Conservation (phyloP, 2,888 invertebrate species). For the Diabrotica balteata region DNA sequence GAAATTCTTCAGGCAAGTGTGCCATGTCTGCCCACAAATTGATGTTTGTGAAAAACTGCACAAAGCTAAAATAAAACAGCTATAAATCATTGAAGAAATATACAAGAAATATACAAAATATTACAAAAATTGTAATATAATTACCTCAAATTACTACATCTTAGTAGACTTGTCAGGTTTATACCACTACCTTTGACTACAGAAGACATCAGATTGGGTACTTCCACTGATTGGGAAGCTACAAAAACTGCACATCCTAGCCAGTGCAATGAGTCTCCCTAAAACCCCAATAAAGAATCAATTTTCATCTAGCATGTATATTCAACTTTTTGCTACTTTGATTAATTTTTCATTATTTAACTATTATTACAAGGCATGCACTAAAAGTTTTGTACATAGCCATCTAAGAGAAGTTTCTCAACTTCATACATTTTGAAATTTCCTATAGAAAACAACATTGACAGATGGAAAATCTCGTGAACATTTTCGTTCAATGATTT, state of each 20-base stretch:
- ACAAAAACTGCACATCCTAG: constrained; percentile 93
- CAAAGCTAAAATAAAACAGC: constrained; percentile 69
- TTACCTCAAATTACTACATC: constrained; percentile 88
- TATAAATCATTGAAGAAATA: neutral
- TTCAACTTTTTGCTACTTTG: too few relatives aligned
- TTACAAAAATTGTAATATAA: neutral
- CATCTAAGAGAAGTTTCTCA: too few relatives aligned
- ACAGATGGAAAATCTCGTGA: too few relatives aligned
- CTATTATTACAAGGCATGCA: too few relatives aligned
- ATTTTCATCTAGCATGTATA: too few relatives aligned
- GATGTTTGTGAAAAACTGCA: constrained; percentile 94
- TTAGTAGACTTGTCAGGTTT: constrained; percentile 86
- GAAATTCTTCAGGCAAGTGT: constrained; percentile 81
- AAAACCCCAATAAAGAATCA: constrained; percentile 40
- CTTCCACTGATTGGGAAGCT: constrained; percentile 71
- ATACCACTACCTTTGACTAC: constrained; percentile 90
- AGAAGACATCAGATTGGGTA: constrained; percentile 78
- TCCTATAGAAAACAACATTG: too few relatives aligned
- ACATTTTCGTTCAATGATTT: too few relatives aligned
- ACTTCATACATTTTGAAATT: too few relatives aligned
- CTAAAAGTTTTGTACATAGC: too few relatives aligned
- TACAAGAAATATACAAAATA: neutral
- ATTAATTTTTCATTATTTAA: too few relatives aligned
- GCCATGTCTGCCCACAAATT: constrained; percentile 97
- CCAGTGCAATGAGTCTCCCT: constrained; percentile 94